These are phyloP conservation scores for Verasper variegatus DNA, from an alignment of 2,113 vertebrate species.

Conservation along the genomic window DNA sequence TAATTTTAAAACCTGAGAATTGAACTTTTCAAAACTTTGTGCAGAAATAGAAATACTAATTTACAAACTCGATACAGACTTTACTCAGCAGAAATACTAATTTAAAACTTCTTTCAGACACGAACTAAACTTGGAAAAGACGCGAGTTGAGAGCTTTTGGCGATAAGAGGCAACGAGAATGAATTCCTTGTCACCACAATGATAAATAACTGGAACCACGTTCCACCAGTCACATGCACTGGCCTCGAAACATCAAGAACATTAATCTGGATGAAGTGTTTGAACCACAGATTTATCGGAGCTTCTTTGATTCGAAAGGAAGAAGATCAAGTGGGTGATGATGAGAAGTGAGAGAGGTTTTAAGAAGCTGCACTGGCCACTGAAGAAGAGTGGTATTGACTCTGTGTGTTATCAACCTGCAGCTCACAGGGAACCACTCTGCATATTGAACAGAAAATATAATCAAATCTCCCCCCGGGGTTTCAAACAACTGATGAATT, in stretches of 20 bases:
- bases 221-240: constrained; percentile 16
- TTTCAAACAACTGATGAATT: not conserved
- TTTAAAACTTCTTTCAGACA: too few species aligned
- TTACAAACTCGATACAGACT: too few species aligned
- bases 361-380: constrained; percentile 20
- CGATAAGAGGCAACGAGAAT: not conserved
- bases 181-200: not conserved
- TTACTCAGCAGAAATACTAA: too few species aligned
- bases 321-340: constrained; percentile 11
- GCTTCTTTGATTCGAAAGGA: constrained; percentile 34
- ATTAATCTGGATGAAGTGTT: constrained; percentile 26
- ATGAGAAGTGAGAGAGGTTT: constrained; percentile 36
- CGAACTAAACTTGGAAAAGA: too few species aligned
- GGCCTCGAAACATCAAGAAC: constrained; percentile 3
- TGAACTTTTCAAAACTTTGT: not conserved
- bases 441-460: too few species aligned
- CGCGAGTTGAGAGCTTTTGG: too few species aligned
- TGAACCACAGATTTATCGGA: constrained; percentile 26
- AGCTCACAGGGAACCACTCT: not conserved
- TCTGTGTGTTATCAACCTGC: constrained; percentile 26
- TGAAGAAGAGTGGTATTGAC: constrained; percentile 19
- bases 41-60: not conserved
- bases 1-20: constrained; percentile 1
- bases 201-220: not conserved
- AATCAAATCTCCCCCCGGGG: not conserved